Percentiles rank a stretch among this genome's conserved stretches.
Evolutionary conservation across 2,888 invertebrate genomes (phyloP).

Genomic region (Lycia hirtaria): DNA sequence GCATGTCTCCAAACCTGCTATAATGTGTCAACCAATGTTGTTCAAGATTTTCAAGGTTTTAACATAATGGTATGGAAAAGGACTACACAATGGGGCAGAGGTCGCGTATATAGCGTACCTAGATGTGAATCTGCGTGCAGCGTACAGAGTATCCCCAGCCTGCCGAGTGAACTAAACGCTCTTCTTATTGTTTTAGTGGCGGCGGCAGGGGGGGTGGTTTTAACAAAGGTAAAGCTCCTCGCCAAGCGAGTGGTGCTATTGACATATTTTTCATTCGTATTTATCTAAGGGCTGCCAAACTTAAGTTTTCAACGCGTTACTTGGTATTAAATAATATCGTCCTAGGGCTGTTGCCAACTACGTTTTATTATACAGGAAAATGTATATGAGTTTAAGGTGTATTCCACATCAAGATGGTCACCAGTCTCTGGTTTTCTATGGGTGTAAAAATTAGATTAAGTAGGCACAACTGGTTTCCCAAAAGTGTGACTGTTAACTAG

Average conservation of each 20-base stretch:
- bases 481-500: conserved; percentile 2
- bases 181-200: conserved; percentile 96
- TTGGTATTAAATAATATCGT: conserved; percentile 40
- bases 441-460: conserved; percentile 1
- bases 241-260: conserved; percentile 91
- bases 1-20: conserved; percentile 59
- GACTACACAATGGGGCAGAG: conserved; percentile 79
- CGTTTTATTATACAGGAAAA: conserved; percentile 9
- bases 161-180: conserved; percentile 90
- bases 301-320: conserved; percentile 53
- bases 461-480: not conserved
- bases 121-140: conserved; percentile 85
- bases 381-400: not conserved
- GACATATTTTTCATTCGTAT: conserved; percentile 84
- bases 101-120: conserved; percentile 80
- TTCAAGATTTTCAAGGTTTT: conserved; percentile 82
- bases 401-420: not conserved
- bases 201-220: conserved; percentile 97
- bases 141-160: conserved; percentile 84
- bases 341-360: conserved; percentile 59
- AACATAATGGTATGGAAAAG: conserved; percentile 86
- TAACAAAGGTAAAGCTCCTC: conserved; percentile 98
- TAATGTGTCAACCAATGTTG: conserved; percentile 69
- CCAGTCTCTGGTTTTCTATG: not conserved
- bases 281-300: conserved; percentile 83